Conservation (phyloP, 2,797 vertebrate species). For the Lycodopsis pacificus region DNA sequence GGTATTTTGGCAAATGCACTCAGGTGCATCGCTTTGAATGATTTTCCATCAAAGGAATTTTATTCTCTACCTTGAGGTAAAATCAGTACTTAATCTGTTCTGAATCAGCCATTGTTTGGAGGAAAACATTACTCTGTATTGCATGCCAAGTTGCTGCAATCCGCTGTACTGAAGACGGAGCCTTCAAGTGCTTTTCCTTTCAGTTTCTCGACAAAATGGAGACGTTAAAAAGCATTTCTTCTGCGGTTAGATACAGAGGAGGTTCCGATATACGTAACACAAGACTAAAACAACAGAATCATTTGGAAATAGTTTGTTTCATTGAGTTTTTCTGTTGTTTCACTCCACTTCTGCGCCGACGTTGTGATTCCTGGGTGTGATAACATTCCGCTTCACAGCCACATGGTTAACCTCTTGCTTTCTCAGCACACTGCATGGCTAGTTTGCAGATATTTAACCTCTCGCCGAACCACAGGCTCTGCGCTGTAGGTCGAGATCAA, state of each 20-base stretch:
- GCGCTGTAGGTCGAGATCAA: slow-evolving; percentile 7
- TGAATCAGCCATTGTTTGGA: slow-evolving; percentile 47
- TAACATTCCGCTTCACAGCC: slow-evolving; percentile 25
- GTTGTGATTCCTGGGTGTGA: slow-evolving; percentile 18
- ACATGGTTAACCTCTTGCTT: slow-evolving; percentile 36
- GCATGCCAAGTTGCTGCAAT: slow-evolving; percentile 51
- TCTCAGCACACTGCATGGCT: slow-evolving; percentile 3
- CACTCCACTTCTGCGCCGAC: slow-evolving; percentile 14
- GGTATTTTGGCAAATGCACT: slow-evolving; percentile 54
- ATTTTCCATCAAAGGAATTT: slow-evolving; percentile 66
- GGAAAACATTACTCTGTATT: slow-evolving; percentile 46
- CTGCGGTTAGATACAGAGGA: slow-evolving; percentile 14
- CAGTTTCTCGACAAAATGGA: slow-evolving; percentile 47
- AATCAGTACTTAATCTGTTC: slow-evolving; percentile 63
- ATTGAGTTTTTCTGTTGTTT: slow-evolving; percentile 17
- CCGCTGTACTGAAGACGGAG: slow-evolving; percentile 30
- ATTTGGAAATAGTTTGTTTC: slow-evolving; percentile 2
- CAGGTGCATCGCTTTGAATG: slow-evolving; percentile 66
- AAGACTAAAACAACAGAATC: slow-evolving; percentile 7
- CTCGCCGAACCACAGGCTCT: slow-evolving; percentile 18
- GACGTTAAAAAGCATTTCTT: slow-evolving; percentile 51
- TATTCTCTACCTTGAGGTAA: slow-evolving; percentile 67
- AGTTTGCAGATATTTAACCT: slow-evolving; percentile 30
- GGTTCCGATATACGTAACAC: slow-evolving; percentile 21
- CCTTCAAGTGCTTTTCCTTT: slow-evolving; percentile 72